Conservation (phyloP, 2,797 vertebrate genomes). For the Coreius guichenoti region DNA sequence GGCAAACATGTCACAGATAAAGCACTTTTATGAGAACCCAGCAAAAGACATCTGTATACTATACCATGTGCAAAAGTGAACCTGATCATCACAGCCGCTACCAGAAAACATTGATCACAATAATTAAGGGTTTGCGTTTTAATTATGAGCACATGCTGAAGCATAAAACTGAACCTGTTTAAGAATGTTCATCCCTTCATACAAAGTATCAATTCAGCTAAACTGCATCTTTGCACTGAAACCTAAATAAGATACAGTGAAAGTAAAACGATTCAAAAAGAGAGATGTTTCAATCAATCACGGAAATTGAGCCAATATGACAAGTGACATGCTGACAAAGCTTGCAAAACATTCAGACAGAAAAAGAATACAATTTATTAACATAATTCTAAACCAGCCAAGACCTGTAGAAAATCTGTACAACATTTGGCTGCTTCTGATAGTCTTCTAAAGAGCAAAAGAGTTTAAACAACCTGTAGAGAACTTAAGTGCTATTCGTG, state of each 20-base stretch:
- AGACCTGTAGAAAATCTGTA: constrained; percentile 14
- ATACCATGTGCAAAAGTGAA: background rate
- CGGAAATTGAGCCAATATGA: background rate
- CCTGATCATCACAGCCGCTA: background rate
- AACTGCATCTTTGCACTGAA: background rate
- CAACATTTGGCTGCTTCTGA: background rate
- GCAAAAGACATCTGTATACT: background rate
- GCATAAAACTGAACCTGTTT: background rate
- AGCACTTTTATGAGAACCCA: background rate
- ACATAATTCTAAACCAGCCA: background rate
- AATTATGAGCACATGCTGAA: background rate
- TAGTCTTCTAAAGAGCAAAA: background rate
- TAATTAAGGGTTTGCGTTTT: background rate
- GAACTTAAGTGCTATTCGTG: background rate
- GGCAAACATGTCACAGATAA: background rate
- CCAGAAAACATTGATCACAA: background rate
- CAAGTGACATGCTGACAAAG: background rate
- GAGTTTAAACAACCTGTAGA: background rate
- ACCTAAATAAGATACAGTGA: background rate
- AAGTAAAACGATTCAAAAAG: background rate
- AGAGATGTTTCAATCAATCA: background rate
- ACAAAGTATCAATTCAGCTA: background rate
- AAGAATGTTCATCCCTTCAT: background rate
- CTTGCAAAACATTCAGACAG: constrained; percentile 5
- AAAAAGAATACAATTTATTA: background rate